phyloP scores from a whole-genome alignment of 2,797 vertebrate species.

The Scleropages formosus region DNA sequence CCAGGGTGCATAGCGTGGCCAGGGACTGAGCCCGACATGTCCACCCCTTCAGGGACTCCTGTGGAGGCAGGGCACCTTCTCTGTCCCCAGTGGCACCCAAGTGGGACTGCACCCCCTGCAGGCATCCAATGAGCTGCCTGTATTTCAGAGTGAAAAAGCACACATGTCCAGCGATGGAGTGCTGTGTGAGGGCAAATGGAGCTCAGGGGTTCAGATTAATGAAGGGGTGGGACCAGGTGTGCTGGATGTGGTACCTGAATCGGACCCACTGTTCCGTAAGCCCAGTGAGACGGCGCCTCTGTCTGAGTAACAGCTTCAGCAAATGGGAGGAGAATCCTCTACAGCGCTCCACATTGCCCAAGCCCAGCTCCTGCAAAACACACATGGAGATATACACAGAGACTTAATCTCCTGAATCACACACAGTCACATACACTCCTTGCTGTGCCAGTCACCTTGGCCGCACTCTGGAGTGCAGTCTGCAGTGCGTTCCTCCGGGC shows the following conservation, averaged over 20 bases:
- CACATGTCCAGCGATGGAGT: background rate
- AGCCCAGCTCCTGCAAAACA: constrained; percentile 42
- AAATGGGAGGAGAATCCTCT: constrained; percentile 89
- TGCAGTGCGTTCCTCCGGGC: constrained; percentile 78
- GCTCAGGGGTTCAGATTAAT: background rate
- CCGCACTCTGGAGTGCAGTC: constrained; percentile 71
- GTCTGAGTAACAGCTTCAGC: constrained; percentile 80
- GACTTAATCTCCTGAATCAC: constrained; percentile 4
- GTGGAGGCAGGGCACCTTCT: constrained; percentile 76
- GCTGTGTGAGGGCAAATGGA: background rate
- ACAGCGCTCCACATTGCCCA: constrained; percentile 83
- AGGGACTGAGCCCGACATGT: constrained; percentile 68
- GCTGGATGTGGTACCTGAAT: constrained; percentile 71
- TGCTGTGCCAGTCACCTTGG: constrained; percentile 71
- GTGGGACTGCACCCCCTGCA: constrained; percentile 69
- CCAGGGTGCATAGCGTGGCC: constrained; percentile 72
- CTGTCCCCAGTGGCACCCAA: constrained; percentile 55
- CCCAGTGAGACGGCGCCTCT: constrained; percentile 75
- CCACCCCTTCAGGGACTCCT: constrained; percentile 74
- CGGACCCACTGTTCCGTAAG: constrained; percentile 83
- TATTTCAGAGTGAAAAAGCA: background rate
- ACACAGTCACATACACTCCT: background rate
- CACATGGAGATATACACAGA: constrained; percentile 19
- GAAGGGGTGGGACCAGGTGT: background rate
- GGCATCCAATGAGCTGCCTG: constrained; percentile 75